Conservation (phyloP, 2,888 invertebrate species). For the Callyntrura sp. region DNA sequence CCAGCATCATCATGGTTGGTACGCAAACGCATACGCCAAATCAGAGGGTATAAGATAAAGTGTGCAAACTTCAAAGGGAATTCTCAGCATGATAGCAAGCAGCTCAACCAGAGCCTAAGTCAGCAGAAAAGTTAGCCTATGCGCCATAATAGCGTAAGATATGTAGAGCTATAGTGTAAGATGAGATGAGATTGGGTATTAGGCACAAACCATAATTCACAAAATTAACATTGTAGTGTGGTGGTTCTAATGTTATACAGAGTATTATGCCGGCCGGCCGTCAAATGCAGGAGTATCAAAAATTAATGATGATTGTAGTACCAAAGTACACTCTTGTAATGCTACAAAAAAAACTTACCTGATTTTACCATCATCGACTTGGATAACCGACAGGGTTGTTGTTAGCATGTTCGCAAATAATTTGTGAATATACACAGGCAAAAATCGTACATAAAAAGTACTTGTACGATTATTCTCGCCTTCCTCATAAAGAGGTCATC, state of each 20-base stretch:
- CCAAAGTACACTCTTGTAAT: neutral
- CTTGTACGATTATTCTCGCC: constrained; percentile 39
- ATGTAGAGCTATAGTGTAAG: neutral
- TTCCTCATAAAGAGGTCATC: constrained; percentile 48
- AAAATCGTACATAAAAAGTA: constrained; percentile 2
- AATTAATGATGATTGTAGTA: neutral
- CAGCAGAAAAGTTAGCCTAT: neutral
- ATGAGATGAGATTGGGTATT: constrained; percentile 32
- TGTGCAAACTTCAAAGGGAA: constrained; percentile 36
- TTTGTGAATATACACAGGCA: neutral
- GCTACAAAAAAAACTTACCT: constrained; percentile 9
- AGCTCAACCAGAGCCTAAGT: neutral
- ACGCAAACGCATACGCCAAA: constrained; percentile 55
- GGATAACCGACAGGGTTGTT: neutral
- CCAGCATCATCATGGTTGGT: too few relatives aligned
- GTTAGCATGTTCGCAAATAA: constrained; percentile 9
- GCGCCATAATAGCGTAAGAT: too few relatives aligned
- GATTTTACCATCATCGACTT: neutral
- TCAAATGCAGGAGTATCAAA: neutral
- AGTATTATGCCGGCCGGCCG: constrained; percentile 36
- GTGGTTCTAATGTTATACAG: neutral
- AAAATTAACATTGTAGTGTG: neutral
- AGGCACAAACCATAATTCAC: constrained; percentile 39
- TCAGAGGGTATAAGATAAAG: constrained; percentile 46
- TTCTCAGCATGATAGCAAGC: constrained; percentile 5